Evolutionary conservation across 1,140 invertebrate species (phyloP).

Genomic region (Euglossa dilemma): DNA sequence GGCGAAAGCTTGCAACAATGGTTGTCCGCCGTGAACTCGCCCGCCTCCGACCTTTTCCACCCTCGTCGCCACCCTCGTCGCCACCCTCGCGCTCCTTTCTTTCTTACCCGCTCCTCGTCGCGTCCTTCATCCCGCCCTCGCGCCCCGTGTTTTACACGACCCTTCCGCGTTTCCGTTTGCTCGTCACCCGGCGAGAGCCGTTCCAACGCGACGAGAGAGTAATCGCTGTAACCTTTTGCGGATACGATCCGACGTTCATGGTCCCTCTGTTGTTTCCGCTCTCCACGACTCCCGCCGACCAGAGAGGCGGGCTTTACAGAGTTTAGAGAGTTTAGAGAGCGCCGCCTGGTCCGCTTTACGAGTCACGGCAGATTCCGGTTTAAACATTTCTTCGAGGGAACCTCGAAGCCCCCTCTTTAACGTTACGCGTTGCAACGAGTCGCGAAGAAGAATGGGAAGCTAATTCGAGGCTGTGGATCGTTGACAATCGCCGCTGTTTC

Average conservation of each 20-base stretch:
- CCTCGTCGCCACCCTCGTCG: background rate
- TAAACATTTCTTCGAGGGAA: background rate
- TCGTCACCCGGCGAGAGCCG: conserved; percentile 49
- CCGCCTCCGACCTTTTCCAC: conserved; percentile 32
- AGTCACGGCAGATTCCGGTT: too few species aligned
- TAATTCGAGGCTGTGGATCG: too few species aligned
- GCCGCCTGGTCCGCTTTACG: too few species aligned
- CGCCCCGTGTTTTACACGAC: conserved; percentile 44
- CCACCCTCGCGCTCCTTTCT: background rate
- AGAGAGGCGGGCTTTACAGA: background rate
- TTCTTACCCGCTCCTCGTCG: background rate
- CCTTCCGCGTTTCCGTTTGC: conserved; percentile 44
- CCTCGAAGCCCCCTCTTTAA: too few species aligned
- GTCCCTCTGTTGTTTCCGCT: background rate
- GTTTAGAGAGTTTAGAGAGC: too few species aligned
- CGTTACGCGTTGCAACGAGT: too few species aligned
- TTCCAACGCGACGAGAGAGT: conserved; percentile 39
- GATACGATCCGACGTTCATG: background rate
- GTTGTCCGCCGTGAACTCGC: conserved; percentile 31
- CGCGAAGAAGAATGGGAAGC: too few species aligned
- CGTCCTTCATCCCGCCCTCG: background rate
- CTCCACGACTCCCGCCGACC: background rate
- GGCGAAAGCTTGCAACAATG: conserved; percentile 65
- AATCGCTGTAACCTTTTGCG: conserved; percentile 52
- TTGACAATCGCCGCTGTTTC: conserved; percentile 16